phyloP scores from a whole-genome alignment of 2,888 invertebrate species.

The Drosophila merina region DNA sequence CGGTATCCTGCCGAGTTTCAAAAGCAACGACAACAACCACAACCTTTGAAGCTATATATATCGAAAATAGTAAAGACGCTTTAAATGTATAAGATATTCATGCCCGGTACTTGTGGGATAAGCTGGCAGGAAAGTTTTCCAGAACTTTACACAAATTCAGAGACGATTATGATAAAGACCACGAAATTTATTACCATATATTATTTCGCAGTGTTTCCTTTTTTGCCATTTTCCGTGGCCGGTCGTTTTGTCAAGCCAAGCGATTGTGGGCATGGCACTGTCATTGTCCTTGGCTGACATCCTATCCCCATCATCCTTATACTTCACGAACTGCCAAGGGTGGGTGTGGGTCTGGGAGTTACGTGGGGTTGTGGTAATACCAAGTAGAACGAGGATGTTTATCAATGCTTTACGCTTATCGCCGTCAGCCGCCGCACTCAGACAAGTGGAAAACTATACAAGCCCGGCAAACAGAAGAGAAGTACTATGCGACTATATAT shows the following conservation, averaged over 20 bases:
- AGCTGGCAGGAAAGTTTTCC: neutral
- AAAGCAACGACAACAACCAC: conserved; percentile 18
- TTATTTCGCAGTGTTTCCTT: neutral
- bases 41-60: conserved; percentile 16
- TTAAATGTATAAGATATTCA: neutral
- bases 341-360: neutral
- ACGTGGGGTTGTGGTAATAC: conserved; percentile 3
- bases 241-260: conserved; percentile 49
- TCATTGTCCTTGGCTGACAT: conserved; percentile 54
- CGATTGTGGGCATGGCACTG: conserved; percentile 41
- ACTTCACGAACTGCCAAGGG: neutral
- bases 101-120: neutral
- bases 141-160: neutral
- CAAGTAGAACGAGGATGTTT: conserved; percentile 60
- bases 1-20: conserved; percentile 5
- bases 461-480: conserved; percentile 6
- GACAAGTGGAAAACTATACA: conserved; percentile 50
- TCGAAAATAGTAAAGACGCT: neutral
- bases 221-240: conserved; percentile 8
- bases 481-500: conserved; percentile 1
- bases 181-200: neutral
- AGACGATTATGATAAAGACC: conserved; percentile 1
- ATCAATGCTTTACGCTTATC: conserved; percentile 78
- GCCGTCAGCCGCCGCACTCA: conserved; percentile 42
- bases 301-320: conserved; percentile 48